phyloP scores from a whole-genome alignment of 2,113 vertebrate species.

The Grantiella picta region DNA sequence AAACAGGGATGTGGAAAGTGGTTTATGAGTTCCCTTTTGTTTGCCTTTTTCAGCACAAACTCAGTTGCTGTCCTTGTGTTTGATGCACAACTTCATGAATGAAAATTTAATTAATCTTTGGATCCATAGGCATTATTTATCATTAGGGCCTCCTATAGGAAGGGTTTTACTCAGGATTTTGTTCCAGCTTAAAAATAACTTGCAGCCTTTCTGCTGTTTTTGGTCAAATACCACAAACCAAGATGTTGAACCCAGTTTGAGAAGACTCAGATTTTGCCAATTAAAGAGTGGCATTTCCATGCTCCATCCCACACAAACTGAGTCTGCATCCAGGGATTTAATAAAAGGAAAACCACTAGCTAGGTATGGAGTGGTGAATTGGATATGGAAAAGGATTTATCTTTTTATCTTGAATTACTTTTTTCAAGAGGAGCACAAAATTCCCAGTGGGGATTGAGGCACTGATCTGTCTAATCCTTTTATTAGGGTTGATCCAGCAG shows the following conservation, averaged over 20 bases:
- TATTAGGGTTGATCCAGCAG: not conserved
- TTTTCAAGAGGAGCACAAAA: not conserved
- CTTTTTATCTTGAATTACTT: not conserved
- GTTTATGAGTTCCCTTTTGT: not conserved
- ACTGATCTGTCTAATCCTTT: not conserved
- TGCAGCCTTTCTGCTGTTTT: not conserved
- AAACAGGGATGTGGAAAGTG: slow-evolving; percentile 8
- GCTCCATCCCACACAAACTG: not conserved
- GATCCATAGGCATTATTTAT: not conserved
- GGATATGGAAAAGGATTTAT: not conserved
- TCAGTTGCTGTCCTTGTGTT: not conserved
- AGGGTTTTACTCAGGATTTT: not conserved
- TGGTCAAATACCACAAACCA: not conserved
- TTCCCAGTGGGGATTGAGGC: not conserved
- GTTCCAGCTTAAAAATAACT: not conserved
- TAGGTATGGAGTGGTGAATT: not conserved
- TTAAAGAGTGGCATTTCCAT: not conserved
- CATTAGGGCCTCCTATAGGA: not conserved
- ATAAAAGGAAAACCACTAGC: not conserved
- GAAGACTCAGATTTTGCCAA: not conserved
- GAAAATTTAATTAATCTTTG: not conserved
- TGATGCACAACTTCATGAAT: not conserved
- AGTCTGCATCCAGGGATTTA: not conserved
- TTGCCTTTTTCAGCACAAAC: not conserved
- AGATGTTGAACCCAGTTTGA: not conserved